Evolutionary conservation across 2,888 invertebrate genomes (phyloP).

Genomic region (Phortica okadai): DNA sequence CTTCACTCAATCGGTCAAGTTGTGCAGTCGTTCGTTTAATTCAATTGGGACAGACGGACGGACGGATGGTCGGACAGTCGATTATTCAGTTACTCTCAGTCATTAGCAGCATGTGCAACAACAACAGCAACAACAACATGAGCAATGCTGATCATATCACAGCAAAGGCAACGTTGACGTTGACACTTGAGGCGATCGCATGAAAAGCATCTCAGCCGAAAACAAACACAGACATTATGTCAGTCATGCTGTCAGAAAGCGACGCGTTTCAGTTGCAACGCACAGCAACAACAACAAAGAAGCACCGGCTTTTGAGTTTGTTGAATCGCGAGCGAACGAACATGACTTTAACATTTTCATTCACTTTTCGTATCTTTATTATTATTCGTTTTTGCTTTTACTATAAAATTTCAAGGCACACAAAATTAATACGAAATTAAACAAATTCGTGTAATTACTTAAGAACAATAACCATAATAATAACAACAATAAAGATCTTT

Average conservation of each 20-base stretch:
- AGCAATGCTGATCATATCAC: constrained; percentile 18
- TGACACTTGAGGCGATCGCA: constrained; percentile 49
- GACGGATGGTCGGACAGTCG: neutral
- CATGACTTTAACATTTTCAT: too few species aligned
- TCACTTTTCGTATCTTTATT: too few species aligned
- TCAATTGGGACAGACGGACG: neutral
- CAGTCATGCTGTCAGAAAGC: constrained; percentile 12
- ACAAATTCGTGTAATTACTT: too few species aligned
- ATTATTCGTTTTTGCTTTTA: too few species aligned
- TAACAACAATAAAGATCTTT: too few species aligned
- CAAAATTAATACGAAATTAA: too few species aligned
- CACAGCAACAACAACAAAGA: constrained; percentile 17
- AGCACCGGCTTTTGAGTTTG: constrained; percentile 49
- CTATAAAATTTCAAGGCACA: too few species aligned
- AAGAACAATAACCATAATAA: too few species aligned
- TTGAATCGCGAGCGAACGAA: constrained; percentile 46
- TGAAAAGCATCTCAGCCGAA: constrained; percentile 42
- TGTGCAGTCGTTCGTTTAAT: neutral
- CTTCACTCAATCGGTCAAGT: constrained; percentile 36
- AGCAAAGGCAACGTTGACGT: constrained; percentile 32
- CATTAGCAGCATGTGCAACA: constrained; percentile 29
- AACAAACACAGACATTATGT: constrained; percentile 60
- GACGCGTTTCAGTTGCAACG: constrained; percentile 11
- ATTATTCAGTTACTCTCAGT: constrained; percentile 23
- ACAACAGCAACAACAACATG: constrained; percentile 1